Evolutionary conservation across 2,888 invertebrate species (phyloP), one percentile per base, ranked within the genome.

Genomic region (Lithophane ornitopus): DNA sequence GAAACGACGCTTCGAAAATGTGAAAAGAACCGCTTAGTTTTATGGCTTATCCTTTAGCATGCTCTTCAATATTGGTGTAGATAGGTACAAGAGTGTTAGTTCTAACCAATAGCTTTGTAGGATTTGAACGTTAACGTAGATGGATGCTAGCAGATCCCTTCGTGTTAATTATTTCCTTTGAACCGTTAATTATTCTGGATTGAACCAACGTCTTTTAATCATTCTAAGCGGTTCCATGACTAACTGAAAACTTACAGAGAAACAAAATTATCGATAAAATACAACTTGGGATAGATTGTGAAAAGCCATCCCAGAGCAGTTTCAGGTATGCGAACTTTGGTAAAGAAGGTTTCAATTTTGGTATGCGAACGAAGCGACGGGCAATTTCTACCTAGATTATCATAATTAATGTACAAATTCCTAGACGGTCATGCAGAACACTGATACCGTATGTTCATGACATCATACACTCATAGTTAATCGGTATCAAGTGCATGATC

Each of bases 401-500:
- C 41, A 26, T 19, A 19, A 3, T 28, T 12, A 19, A 65, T 14
- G 11, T 56, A n/a, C 22, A 14, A 44, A 46, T 49, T 81, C 41
- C 44, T 39, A 66, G 54, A 19, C 19, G 44, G 46, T n/a, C 66
- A 14, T 56, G 12, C 28, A 41, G 54, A 34, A 28, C 44, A 28
- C 52, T 14, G 58, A 46, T 54, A 12, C 39, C 7, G 9, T 19
- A 19, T 34, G 28, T 3, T 26, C 28, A 71, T 82, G 83, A 82
- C 78, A 78, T 82, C 81, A 81, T 46, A 0, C 49, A 22, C 26
- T 9, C 39, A 14, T n/a, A 34, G 44, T 67, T 59, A 66, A 61
- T 82, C 61, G 26, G 41, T 58, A 41, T 41, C 78, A 78, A 81
- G 78, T 81, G 61, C 58, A 83, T 34, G 73, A 66, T 59, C 69